Base-by-base conservation (phyloP, 2,888 invertebrate species). In the Zygothrica quintamaculata region DNA sequence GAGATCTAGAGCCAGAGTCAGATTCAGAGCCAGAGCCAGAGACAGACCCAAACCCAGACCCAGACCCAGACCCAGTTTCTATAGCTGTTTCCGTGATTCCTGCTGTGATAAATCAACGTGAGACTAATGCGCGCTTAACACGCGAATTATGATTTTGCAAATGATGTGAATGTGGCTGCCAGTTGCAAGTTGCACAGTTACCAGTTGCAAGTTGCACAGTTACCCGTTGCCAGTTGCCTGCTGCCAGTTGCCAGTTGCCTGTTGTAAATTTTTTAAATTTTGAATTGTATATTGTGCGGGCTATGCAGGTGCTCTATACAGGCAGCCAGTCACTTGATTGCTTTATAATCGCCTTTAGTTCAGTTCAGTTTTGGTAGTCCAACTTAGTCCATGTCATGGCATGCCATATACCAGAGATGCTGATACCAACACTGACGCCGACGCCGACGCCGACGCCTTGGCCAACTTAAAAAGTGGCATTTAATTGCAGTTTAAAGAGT, bases 141-240 rank as follows among this genome's bases (percentile, higher is more conserved):
- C 89, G 88, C 88, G 88, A 88, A 88, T 88, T 88, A 88, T 88
- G 88, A 88, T 88, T 88, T 87, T 88, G 82, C 74, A 74, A 86
- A 81, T 84, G 81, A 73, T 78, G 86, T 67, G 78, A 70, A 73
- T 65, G 64, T 51, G 52, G 61, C 37, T 26, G 51, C 37, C 25
- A 43, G 44, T 36, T 40, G 29, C 29, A 5, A n/a, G 9, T 29
- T n/a, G 29, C 7, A 43, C 9, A 9, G 29, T 29, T 29, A 9
- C 29, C 9, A n/a, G 39, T 4, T 8, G 18, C 1, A 3, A 39
- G 18, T 18, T 16, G 29, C 29, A n/a, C 29, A n/a, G 9, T 29
- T n/a, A 9, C 7, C 9, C 1, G 29, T 29, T 29, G 29, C 29
- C 9, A n/a, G 61, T 34, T 26, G 51, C 37, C 25, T 39, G 44